Evolutionary conservation across 1,140 invertebrate genomes (phyloP), one percentile per base, ranked within the genome.

Genomic region (Drosophila takahashii): DNA sequence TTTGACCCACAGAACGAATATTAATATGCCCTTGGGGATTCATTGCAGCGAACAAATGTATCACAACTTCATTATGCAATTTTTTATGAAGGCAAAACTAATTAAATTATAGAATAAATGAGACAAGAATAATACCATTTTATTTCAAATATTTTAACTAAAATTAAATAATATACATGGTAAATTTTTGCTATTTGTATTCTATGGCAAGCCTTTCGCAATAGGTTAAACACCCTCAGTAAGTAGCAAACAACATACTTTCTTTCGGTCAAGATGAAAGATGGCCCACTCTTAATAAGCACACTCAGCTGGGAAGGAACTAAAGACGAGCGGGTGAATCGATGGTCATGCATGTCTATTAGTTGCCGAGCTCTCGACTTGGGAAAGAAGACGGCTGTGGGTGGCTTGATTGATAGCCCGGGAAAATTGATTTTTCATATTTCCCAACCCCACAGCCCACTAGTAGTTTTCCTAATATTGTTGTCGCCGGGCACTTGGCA

Each of bases 341-440:
- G 70, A 53, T 53, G 69, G 42, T 48, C 39, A 72, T 77, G 75
- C 77, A 84, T 84, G 59, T 86, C 59, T 81, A 81, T 85, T 85
- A 86, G 67, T 53, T 65, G 66, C 18, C 47, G 10, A 29, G 45
- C 7, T 32, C 7, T 8, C 51, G 58, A 59, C 70, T 62, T 53
- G 39, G 39, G 54, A 37, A 70, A 62, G 65, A 37, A 39, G 52
- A 18, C 42, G 42, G 32, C 27, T 52, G 22, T 48, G 45, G 73
- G 18, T 67, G 57, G 22, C 58, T 81, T 87, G 81, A 86, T 86
- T 86, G 81, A 86, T 86, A 65, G 81, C 64, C 65, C 22, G 34
- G 45, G 9, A 78, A 78, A 86, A 76, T 86, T 45, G 80, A 87
- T 87, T 78, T 85, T 78, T 75, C 74, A 86, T 86, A 81, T 73